A percentile compares a stretch with the other conserved stretches of the same genome.
These are phyloP conservation scores for Callosobruchus maculatus DNA, from an alignment of 2,888 invertebrate genomes.

Conservation along the genomic window DNA sequence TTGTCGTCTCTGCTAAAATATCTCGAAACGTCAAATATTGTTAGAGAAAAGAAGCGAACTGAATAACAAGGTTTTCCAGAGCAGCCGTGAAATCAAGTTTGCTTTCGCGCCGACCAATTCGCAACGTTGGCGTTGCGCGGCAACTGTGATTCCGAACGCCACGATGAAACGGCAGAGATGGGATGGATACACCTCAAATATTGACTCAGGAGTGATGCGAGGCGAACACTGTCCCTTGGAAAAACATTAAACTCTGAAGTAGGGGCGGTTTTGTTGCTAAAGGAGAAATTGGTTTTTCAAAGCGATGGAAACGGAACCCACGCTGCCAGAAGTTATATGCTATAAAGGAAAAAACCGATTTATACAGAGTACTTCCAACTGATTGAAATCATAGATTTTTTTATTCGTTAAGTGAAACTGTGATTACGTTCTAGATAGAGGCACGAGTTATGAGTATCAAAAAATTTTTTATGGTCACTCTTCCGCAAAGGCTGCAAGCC, in stretches of 20 bases:
- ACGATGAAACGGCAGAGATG: background rate
- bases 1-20: background rate
- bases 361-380: too few relatives aligned
- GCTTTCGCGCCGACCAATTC: background rate
- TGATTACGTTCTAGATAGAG: too few relatives aligned
- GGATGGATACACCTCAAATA: background rate
- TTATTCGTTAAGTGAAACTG: too few relatives aligned
- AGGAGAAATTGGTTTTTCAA: background rate
- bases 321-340: too few relatives aligned
- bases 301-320: too few relatives aligned
- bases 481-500: too few relatives aligned
- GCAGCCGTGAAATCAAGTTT: background rate
- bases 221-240: background rate
- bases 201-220: background rate
- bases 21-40: background rate
- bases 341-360: too few relatives aligned
- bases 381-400: too few relatives aligned
- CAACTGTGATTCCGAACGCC: background rate
- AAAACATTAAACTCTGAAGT: background rate
- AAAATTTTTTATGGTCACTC: too few relatives aligned
- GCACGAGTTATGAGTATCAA: too few relatives aligned
- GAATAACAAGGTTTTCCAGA: background rate
- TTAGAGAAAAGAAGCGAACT: background rate
- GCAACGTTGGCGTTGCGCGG: background rate
- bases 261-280: background rate